These are phyloP conservation scores for Otolemur garnettii DNA, from an alignment of 2,113 vertebrate genomes.

Conservation along the genomic window DNA sequence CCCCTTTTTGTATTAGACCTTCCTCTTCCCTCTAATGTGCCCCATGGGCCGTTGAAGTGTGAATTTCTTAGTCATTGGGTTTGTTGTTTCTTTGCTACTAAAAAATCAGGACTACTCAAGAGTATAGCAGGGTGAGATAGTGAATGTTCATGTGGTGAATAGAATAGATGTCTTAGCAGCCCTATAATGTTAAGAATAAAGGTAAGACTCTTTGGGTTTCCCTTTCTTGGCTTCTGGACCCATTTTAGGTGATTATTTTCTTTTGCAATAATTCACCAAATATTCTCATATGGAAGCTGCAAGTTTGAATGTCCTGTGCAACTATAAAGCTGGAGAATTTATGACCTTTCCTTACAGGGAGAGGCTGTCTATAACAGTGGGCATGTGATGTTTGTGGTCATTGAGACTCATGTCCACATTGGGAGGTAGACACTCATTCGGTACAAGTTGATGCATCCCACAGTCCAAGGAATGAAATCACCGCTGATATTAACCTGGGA, in stretches of 20 bases:
- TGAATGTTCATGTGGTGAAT: not conserved
- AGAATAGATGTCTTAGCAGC: not conserved
- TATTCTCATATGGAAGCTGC: not conserved
- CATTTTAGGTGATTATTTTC: not conserved
- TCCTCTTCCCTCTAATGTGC: accelerated
- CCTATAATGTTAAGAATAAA: not conserved
- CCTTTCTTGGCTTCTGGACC: not conserved
- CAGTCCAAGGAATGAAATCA: not conserved
- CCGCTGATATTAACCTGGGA: not conserved
- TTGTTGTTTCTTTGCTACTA: not conserved
- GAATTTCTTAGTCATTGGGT: no score
- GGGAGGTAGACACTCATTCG: not conserved
- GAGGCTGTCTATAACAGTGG: not conserved
- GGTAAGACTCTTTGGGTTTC: not conserved
- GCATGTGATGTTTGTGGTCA: not conserved
- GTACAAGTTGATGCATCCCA: no score
- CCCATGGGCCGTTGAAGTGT: accelerated
- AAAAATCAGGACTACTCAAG: not conserved
- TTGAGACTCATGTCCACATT: not conserved
- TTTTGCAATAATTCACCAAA: not conserved
- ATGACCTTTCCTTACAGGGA: accelerated
- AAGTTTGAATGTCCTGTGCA: not conserved
- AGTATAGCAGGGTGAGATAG: not conserved
- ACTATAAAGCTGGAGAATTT: not conserved
- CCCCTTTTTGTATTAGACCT: accelerated